Evolutionary conservation across 2,797 vertebrate genomes (phyloP).

Genomic region (Enteromius mattozi): DNA sequence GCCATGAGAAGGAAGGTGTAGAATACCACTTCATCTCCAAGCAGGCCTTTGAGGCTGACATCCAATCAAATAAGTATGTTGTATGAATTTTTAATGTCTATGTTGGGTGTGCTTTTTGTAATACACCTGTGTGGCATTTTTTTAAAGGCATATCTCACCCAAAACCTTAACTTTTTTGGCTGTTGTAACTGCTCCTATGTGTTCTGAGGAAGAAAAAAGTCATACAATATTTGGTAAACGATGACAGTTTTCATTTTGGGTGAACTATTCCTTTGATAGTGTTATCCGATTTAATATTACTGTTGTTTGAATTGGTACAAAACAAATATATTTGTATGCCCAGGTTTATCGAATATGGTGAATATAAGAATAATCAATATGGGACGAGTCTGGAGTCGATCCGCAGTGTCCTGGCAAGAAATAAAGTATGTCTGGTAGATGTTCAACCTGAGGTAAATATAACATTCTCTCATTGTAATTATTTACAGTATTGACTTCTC

Average conservation of each 20-base stretch:
- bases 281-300: neutral
- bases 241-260: neutral
- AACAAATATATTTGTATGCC: neutral
- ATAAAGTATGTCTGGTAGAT: constrained; percentile 92
- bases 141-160: neutral
- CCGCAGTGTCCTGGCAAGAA: constrained; percentile 83
- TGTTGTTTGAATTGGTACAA: neutral
- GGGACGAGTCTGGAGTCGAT: constrained; percentile 93
- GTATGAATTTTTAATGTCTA: neutral
- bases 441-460: constrained; percentile 90
- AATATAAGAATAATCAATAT: constrained; percentile 93
- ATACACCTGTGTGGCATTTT: neutral
- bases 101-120: neutral
- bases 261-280: neutral
- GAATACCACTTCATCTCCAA: constrained; percentile 94
- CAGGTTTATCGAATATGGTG: constrained; percentile 93
- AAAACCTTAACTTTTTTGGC: neutral
- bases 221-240: neutral
- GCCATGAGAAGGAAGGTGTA: constrained; percentile 90
- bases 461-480: neutral
- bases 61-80: constrained; percentile 88
- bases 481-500: neutral
- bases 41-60: constrained; percentile 87
- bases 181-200: neutral
- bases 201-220: neutral